These are phyloP conservation scores for Sweltsa coloradensis DNA, from an alignment of 1,140 invertebrate species.

Conservation along the genomic window DNA sequence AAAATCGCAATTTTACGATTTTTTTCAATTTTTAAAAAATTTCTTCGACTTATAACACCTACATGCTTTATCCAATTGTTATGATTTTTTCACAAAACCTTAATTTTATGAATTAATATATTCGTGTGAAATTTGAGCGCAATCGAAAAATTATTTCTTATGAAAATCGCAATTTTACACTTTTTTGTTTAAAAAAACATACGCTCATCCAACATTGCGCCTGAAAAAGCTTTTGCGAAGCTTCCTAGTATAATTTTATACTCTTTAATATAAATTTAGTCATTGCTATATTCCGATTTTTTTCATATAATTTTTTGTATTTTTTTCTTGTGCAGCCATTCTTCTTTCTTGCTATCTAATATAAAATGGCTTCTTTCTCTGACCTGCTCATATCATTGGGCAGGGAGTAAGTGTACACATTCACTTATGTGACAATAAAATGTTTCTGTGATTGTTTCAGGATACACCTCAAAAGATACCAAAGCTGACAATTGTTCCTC, in stretches of 20 bases:
- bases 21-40: too few relatives aligned
- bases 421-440: not conserved
- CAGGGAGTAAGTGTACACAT: not conserved
- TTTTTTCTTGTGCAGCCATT: not conserved
- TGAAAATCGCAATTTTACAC: not conserved
- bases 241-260: constrained; percentile 4
- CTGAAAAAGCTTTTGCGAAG: not conserved
- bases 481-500: constrained; percentile 39
- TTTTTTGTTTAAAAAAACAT: not conserved
- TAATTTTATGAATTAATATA: not conserved
- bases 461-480: constrained; percentile 34
- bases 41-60: too few relatives aligned
- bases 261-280: not conserved
- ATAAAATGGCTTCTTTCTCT: too few relatives aligned
- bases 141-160: not conserved
- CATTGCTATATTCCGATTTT: not conserved
- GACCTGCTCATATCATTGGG: too few relatives aligned
- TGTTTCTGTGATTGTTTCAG: constrained; percentile 10
- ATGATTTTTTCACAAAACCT: not conserved
- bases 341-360: too few relatives aligned
- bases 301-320: not conserved
- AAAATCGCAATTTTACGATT: too few relatives aligned
- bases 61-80: not conserved
- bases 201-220: too few relatives aligned
- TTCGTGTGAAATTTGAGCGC: not conserved